Evolutionary conservation across 2,113 vertebrate genomes (phyloP), one percentile per base, ranked within the genome.

Genomic region (Sturnira hondurensis): DNA sequence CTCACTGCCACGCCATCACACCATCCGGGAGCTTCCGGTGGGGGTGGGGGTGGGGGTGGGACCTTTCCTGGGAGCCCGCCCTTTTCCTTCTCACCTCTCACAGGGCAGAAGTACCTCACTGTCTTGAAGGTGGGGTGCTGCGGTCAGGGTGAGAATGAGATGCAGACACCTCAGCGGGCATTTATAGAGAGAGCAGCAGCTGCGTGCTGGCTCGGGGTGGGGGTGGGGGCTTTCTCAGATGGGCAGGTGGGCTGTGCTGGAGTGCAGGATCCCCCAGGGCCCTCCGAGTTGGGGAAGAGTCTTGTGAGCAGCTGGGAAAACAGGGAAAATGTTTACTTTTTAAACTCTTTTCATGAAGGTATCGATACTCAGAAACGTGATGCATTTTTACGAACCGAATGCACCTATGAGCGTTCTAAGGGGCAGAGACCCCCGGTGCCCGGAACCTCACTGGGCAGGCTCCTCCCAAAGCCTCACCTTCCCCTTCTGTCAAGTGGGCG

Each of bases 41-140:
- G 26, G 24, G 41, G 19, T 11, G 14, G 47, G 65, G 31, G 5
- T 41, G 0, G 13, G n/a, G n/a, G 5, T 41, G 0, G 13, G n/a
- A 38, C 80, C 41, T 56, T 71, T 41, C 63, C 5, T 3, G 33
- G 17, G 10, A 28, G 7, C n/a, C 24, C 15, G n/a, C 8, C 11
- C 15, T 11, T 8, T 74, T 19, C 19, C 74, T 73, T 58, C 31
- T 36, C 65, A 22, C 12, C 15, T 38, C 36, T 58, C 41, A 5
- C 8, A 0, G 38, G 5, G 3, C 28, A 11, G 38, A 54, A 54
- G 33, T 24, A 0, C 31, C 2, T n/a, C 41, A 7, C 28, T 4
- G 16, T 54, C 22, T 28, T 9, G 22, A 41, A 68, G 56, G 8
- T 28, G 81, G 50, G 92, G 8, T 56, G 20, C 56, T 14, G 2